Conservation (phyloP, 2,113 vertebrate genomes). For the Vulpes ferrilata region DNA sequence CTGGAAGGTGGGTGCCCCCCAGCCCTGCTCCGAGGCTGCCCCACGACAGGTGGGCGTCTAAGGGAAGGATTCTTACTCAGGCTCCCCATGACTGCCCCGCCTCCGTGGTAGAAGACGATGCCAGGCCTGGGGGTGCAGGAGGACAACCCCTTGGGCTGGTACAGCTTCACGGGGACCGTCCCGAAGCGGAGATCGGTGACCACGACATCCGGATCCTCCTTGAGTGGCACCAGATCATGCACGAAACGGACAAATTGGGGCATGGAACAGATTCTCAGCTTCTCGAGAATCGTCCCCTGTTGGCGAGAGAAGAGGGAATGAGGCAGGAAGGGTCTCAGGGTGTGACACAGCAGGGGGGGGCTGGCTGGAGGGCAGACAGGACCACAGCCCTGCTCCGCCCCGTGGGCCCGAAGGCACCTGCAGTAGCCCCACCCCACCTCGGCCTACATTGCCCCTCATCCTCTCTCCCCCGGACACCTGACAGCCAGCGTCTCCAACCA, state of each 20-base stretch:
- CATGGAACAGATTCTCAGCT: conserved; percentile 88
- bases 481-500: background rate
- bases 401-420: fast-evolving
- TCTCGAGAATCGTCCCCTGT: conserved; percentile 91
- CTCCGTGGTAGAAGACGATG: conserved; percentile 92
- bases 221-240: conserved; percentile 47
- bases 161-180: conserved; percentile 90
- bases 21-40: background rate
- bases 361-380: fast-evolving
- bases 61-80: conserved; percentile 87
- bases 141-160: conserved; percentile 86
- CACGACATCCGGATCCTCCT: conserved; percentile 81
- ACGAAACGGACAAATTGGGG: conserved; percentile 87
- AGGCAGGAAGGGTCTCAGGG: background rate
- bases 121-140: conserved; percentile 84
- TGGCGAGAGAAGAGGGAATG: conserved; percentile 42
- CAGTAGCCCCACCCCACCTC: fast-evolving
- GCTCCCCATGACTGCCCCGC: conserved; percentile 89
- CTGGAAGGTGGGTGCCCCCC: background rate
- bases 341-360: no score
- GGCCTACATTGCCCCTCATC: background rate
- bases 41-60: fast-evolving
- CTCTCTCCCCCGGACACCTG: no score
- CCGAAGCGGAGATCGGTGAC: conserved; percentile 89
- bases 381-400: background rate